phyloP scores from a whole-genome alignment of 2,113 vertebrate species.

The Emydocephalus ijimae region DNA sequence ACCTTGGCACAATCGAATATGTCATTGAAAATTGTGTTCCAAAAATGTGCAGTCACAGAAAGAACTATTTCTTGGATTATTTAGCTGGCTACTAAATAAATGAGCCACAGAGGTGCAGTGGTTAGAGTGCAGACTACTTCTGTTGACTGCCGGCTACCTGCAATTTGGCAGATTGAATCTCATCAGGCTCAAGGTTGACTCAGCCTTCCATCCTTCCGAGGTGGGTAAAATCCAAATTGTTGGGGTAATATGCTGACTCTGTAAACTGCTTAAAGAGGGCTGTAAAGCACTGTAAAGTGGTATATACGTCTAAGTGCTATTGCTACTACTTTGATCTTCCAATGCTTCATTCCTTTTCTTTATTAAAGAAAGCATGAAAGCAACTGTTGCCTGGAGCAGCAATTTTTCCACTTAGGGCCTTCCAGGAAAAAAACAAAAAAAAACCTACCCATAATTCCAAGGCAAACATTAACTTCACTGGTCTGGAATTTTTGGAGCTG shows the following conservation, averaged over 20 bases:
- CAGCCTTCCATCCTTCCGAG: no score
- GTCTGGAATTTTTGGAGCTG: not conserved
- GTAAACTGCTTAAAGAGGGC: no score
- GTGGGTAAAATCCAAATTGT: no score
- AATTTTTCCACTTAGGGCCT: not conserved
- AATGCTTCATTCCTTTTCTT: not conserved
- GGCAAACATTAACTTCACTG: not conserved
- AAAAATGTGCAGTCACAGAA: slow-evolving; percentile 43
- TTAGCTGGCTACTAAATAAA: slow-evolving; percentile 10
- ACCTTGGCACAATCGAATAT: not conserved
- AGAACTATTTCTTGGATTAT: slow-evolving; percentile 47
- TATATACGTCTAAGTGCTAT: no score
- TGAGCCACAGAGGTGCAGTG: no score
- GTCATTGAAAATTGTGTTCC: slow-evolving; percentile 12
- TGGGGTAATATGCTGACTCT: no score
- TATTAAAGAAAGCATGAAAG: not conserved
- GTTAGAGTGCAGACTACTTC: no score
- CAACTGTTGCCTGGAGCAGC: not conserved
- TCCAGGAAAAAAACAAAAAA: not conserved
- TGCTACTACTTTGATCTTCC: slow-evolving; percentile 20
- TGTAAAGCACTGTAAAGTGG: no score
- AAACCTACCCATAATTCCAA: not conserved
- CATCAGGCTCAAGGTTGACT: no score
- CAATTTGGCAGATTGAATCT: no score
- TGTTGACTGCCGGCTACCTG: no score